Conservation (phyloP, 1,140 invertebrate species). For the Monochamus saltuarius region DNA sequence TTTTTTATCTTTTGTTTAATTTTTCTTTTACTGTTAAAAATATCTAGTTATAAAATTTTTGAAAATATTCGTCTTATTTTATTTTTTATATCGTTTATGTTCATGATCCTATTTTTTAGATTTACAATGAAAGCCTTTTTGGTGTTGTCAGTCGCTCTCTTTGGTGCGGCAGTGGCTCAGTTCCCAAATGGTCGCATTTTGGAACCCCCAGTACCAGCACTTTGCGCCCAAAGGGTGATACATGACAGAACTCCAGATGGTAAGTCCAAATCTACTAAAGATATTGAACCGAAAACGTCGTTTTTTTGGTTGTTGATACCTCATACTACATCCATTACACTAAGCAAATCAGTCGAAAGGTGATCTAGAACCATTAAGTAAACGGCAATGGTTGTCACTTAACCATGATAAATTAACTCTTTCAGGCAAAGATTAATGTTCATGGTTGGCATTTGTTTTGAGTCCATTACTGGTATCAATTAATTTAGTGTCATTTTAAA, state of each 20-base stretch:
- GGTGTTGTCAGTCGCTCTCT: slow-evolving; percentile 17
- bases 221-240: slow-evolving; percentile 69
- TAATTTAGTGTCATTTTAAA: too few relatives aligned
- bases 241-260: slow-evolving; percentile 65
- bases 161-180: slow-evolving; percentile 55
- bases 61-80: background rate
- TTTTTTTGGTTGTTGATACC: too few relatives aligned
- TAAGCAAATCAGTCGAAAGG: too few relatives aligned
- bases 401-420: too few relatives aligned
- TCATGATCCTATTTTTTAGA: background rate
- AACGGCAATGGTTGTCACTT: too few relatives aligned
- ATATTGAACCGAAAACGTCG: too few relatives aligned
- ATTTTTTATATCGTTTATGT: background rate
- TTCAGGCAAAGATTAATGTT: too few relatives aligned
- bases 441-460: too few relatives aligned
- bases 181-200: slow-evolving; percentile 69
- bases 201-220: slow-evolving; percentile 68
- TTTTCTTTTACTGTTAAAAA: slow-evolving; percentile 4
- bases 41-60: background rate
- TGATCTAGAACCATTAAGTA: too few relatives aligned
- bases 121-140: slow-evolving; percentile 25
- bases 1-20: background rate
- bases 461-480: too few relatives aligned
- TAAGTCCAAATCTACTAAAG: slow-evolving; percentile 42
- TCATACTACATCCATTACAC: too few relatives aligned